Conservation (phyloP, 2,113 vertebrate species). For the Grantiella picta region DNA sequence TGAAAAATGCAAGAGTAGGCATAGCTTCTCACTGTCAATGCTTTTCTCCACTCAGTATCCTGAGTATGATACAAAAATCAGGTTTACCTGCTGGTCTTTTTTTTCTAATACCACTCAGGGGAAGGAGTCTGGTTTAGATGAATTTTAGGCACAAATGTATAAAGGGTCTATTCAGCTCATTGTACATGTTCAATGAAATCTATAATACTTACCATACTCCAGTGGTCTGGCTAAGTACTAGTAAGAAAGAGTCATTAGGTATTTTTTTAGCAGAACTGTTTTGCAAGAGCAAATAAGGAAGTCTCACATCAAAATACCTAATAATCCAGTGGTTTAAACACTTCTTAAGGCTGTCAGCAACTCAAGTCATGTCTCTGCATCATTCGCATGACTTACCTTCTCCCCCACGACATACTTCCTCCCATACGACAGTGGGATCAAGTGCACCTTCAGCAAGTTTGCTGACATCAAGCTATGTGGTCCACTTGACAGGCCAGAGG, state of each 20-base stretch:
- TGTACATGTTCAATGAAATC: background rate
- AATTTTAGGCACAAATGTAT: background rate
- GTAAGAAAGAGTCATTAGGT: background rate
- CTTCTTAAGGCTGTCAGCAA: background rate
- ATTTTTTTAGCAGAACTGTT: background rate
- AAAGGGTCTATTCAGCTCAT: background rate
- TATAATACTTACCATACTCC: background rate
- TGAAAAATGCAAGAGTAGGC: background rate
- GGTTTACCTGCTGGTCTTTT: background rate
- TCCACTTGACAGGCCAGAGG: background rate
- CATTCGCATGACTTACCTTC: background rate
- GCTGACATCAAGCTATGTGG: background rate
- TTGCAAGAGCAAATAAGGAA: background rate
- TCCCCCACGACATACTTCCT: background rate
- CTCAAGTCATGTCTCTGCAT: background rate
- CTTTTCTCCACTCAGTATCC: background rate
- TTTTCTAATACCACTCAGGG: background rate
- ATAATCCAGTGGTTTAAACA: background rate
- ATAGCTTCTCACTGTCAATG: background rate
- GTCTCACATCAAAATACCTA: background rate
- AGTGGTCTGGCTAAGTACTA: background rate
- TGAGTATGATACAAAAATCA: background rate
- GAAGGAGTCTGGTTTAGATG: background rate
- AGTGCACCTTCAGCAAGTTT: background rate
- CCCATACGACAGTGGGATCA: background rate